Evolutionary conservation across 2,113 vertebrate genomes (phyloP).

Genomic region (Vulpes vulpes): DNA sequence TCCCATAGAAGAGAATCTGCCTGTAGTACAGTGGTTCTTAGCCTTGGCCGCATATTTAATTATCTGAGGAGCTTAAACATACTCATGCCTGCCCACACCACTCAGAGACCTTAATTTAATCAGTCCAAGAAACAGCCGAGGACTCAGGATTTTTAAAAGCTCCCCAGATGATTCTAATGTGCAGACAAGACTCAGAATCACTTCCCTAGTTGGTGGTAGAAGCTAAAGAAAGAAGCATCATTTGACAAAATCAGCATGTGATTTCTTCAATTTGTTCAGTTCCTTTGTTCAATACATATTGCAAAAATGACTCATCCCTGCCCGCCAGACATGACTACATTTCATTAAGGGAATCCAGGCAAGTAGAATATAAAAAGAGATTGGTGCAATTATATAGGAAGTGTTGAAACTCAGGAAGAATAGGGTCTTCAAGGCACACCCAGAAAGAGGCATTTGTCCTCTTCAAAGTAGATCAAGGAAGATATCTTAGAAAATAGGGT

Average conservation of each 20-base stretch:
- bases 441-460: background rate
- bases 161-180: background rate
- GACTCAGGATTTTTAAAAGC: background rate
- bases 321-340: background rate
- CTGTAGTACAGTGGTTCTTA: background rate
- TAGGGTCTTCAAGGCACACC: background rate
- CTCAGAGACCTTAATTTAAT: background rate
- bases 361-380: background rate
- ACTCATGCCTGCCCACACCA: background rate
- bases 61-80: background rate
- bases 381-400: background rate
- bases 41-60: background rate
- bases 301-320: background rate
- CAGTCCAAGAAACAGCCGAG: background rate
- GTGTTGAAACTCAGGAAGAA: background rate
- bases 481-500: background rate
- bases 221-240: background rate
- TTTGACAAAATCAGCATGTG: background rate
- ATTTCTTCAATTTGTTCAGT: background rate
- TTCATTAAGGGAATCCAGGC: background rate
- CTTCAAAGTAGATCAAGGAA: background rate
- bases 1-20: background rate
- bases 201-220: background rate
- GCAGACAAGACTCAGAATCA: background rate
- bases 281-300: background rate